Base-by-base conservation (phyloP, 2,797 vertebrate species). In the Pachyuromys duprasi region DNA sequence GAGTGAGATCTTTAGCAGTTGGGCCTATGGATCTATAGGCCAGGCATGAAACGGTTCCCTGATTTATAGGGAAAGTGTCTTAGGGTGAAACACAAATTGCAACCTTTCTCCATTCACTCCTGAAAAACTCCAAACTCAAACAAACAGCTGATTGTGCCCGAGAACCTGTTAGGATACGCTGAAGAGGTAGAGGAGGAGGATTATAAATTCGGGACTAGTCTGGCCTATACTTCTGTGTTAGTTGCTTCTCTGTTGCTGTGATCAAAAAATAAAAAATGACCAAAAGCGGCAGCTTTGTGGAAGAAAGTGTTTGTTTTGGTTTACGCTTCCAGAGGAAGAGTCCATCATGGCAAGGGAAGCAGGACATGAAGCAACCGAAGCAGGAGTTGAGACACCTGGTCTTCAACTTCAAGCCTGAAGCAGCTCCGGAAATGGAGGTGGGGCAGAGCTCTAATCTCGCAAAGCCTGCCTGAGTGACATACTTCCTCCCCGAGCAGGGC, bases 31-130 rank as follows among this genome's bases (percentile, higher is more conserved):
- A 33, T 78, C 33, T 55, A 6, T 26, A 62, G 42, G 14, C 36
- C 36, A 87, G 53, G 39, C 36, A 88, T 24, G 3, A 90, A 89
- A 90, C 65, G 28, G 11, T 18, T 91, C 80, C n/a, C 42, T 83
- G 60, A 80, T 91, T 91, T 84, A n/a, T 13, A 74, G 65, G 63
- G 95, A 95, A 79, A 5, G 36, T 22, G 69, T 76, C 75, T 96
- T 60, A 90, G 76, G 22, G 42, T 78, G 62, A 92, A 89, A 45
- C n/a, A 95, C 45, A 97, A 94, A 94, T 95, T 65, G 90, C n/a
- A 67, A 95, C 11, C 39, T 91, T 79, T 93, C 39, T 96, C 60
- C 62, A 74, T 74, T 69, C 31, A 76, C 63, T 13, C 12, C 28
- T 81, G 36, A 45, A 45, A 60, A 89, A 92, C 57, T 26, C 26